phyloP scores from a whole-genome alignment of 2,797 vertebrate species.

The Danio tinwini region DNA sequence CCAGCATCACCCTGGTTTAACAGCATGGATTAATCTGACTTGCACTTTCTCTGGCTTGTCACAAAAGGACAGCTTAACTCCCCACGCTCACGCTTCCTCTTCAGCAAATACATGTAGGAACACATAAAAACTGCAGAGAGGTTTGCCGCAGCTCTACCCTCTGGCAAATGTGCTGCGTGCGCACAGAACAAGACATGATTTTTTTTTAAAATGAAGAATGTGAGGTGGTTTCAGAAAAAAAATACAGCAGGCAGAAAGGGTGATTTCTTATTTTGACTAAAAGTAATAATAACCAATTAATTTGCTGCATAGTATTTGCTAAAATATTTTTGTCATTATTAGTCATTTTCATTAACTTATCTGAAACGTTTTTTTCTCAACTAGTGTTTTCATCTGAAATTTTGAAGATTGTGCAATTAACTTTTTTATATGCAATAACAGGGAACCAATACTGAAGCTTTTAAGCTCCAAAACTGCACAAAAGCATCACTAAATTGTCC shows the following conservation, averaged over 20 bases:
- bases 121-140: conserved; percentile 35
- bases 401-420: not conserved
- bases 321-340: not conserved
- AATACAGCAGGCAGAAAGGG: not conserved
- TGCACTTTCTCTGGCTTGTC: conserved; percentile 48
- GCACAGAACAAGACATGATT: conserved; percentile 20
- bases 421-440: not conserved
- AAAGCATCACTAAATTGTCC: not conserved
- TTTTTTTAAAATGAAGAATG: not conserved
- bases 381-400: not conserved
- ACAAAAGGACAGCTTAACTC: conserved; percentile 54
- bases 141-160: conserved; percentile 20
- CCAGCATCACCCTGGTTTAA: conserved; percentile 27
- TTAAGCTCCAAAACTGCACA: not conserved
- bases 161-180: conserved; percentile 23
- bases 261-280: not conserved
- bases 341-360: no score
- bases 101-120: conserved; percentile 39
- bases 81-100: conserved; percentile 40
- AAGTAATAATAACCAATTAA: not conserved
- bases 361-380: no score
- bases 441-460: not conserved
- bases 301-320: not conserved
- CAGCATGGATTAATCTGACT: conserved; percentile 50
- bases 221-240: not conserved